A percentile compares a stretch with the other conserved stretches of the same genome.
Evolutionary conservation across 2,888 invertebrate genomes (phyloP).

Genomic region (Copidosoma aretas): DNA sequence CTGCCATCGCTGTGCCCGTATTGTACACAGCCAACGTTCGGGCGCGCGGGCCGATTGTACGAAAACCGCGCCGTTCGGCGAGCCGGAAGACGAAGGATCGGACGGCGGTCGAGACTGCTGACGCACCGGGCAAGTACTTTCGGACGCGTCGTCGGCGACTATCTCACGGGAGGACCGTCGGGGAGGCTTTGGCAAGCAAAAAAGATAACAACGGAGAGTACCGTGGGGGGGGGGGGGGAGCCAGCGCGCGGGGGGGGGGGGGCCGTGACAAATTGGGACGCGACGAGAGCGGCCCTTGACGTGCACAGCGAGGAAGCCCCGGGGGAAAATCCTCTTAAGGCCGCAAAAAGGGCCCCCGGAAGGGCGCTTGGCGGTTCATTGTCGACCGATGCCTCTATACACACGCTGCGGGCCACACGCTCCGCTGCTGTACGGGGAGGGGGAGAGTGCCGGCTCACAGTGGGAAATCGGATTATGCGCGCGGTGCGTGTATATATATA

Average conservation of each 20-base stretch:
- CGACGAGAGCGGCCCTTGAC: conserved; percentile 47
- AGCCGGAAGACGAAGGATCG: too few species aligned
- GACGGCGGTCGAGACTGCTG: too few species aligned
- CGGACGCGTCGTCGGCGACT: too few species aligned
- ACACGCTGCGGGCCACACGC: neutral
- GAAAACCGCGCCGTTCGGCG: too few species aligned
- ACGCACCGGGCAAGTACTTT: too few species aligned
- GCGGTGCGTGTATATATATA: neutral
- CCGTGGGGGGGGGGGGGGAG: neutral
- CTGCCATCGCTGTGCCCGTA: too few species aligned
- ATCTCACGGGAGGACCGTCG: too few species aligned
- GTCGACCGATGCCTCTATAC: conserved; percentile 57
- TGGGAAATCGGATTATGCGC: conserved; percentile 58
- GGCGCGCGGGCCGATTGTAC: too few species aligned
- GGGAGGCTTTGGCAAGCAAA: neutral
- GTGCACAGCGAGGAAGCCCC: conserved; percentile 41
- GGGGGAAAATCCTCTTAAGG: conserved; percentile 56
- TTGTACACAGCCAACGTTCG: too few species aligned
- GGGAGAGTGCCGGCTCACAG: conserved; percentile 14
- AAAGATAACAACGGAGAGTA: neutral
- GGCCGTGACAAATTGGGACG: conserved; percentile 54
- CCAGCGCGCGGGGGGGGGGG: neutral
- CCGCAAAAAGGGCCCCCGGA: conserved; percentile 50
- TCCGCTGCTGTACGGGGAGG: neutral
- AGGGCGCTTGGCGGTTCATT: conserved; percentile 54